Base-by-base conservation (phyloP, 2,888 invertebrate species). In the Hololepta plana region DNA sequence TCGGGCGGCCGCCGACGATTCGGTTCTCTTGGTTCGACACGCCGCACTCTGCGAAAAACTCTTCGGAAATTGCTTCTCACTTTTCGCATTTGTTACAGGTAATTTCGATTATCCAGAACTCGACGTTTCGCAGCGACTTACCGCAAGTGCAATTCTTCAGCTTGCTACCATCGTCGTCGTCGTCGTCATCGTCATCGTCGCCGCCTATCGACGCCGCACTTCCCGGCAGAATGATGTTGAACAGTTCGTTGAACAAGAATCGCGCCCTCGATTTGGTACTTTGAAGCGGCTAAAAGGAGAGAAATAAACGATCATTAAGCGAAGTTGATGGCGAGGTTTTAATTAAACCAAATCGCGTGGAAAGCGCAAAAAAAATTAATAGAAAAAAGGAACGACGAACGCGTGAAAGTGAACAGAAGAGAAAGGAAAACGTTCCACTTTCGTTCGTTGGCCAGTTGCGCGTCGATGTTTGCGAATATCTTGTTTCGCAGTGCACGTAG, bases 1-100 rank as follows among this genome's bases (percentile, higher is more conserved):
- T 75, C 12, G 84, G 77, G 43, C 69, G 62, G 8, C 85, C 85
- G 26, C 85, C 85, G 28, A 87, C 80, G 36, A 87, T 84, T 39
- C 85, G 62, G 48, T 77, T 79, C 59, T 85, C 82, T 59, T 82
- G 81, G 57, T 80, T 84, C 2, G 76, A 62, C 31, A 74, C 60
- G 17, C 84, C 82, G 45, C 84, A 84, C 55, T 84, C 82, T 82
- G 55, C 23, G 55, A 55, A 37, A 24, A 34, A 35, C 25, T 32
- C 29, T 35, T 13, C 4, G 4, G 4, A 4, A 20, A 7, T 7
- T 17, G 7, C 6, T 17, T 17, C n/a, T 17, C n/a, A 7, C 4
- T 24, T 21, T 21, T 21, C 10, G 21, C n/a, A 17, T 17, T 17
- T n/a, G 17, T n/a, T n/a, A n/a, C n/a, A n/a, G n/a, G n/a, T n/a